Evolutionary conservation across 2,797 vertebrate species (phyloP).

Genomic region (Sylvilagus floridanus): DNA sequence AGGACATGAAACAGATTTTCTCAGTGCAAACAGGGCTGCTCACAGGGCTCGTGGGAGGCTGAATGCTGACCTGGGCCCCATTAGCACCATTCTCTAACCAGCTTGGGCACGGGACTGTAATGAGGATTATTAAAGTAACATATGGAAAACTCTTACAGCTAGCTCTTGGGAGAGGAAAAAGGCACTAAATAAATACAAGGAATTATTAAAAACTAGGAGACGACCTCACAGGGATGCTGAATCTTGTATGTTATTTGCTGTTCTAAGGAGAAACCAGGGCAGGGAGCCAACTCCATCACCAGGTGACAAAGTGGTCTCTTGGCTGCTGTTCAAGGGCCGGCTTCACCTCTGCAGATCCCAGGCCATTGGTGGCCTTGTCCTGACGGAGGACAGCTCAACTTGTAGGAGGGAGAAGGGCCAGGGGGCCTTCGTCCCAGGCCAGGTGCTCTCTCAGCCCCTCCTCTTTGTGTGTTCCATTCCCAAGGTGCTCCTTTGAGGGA

Average conservation of each 20-base stretch:
- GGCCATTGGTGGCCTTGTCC: not conserved
- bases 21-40: not conserved
- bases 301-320: conserved; percentile 73
- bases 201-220: conserved; percentile 77
- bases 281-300: conserved; percentile 62
- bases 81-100: conserved; percentile 47
- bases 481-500: not conserved
- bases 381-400: not conserved
- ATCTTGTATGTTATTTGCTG: conserved; percentile 61
- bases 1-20: not conserved
- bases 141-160: conserved; percentile 67
- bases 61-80: conserved; percentile 65
- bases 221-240: conserved; percentile 65
- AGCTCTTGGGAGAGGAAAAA: conserved; percentile 71
- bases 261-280: conserved; percentile 68
- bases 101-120: conserved; percentile 29
- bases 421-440: not conserved
- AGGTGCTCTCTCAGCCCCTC: accelerated
- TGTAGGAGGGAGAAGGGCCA: not conserved
- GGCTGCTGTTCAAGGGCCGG: conserved; percentile 51
- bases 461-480: not conserved
- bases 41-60: not conserved
- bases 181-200: conserved; percentile 75
- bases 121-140: conserved; percentile 70
- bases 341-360: not conserved